A percentile compares a stretch with the other conserved stretches of the same genome.
Conservation (phyloP, 2,797 vertebrate genomes). For the Dermochelys coriacea region DNA sequence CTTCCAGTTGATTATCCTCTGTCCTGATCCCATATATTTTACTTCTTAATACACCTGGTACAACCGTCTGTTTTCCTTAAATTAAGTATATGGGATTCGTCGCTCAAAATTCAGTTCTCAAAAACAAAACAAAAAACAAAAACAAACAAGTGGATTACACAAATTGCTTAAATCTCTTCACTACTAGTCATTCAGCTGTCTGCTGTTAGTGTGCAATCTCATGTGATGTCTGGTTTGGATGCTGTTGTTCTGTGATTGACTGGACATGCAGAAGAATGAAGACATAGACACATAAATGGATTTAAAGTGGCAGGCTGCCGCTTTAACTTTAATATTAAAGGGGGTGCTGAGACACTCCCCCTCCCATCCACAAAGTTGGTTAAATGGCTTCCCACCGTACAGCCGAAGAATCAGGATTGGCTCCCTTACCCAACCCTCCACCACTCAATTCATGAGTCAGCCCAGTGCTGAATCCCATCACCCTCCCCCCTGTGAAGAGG, state of each 20-base stretch:
- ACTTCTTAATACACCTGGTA: not conserved
- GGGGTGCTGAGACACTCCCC: not conserved
- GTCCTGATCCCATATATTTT: not conserved
- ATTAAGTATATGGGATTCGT: not conserved
- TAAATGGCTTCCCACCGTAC: not conserved
- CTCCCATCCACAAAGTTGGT: not conserved
- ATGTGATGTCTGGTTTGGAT: not conserved
- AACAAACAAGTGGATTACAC: not conserved
- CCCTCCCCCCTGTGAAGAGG: not conserved
- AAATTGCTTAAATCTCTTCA: not conserved
- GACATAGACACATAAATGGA: not conserved
- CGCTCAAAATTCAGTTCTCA: not conserved
- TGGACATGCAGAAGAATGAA: not conserved
- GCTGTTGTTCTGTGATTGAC: not conserved
- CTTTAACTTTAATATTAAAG: not conserved
- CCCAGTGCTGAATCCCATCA: not conserved
- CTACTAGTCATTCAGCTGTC: not conserved
- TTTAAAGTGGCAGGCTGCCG: not conserved
- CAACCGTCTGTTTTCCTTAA: not conserved
- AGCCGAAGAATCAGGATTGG: not conserved
- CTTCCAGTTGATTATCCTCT: not conserved
- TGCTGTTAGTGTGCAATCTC: not conserved
- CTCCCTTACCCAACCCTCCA: not conserved
- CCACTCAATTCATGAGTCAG: not conserved
- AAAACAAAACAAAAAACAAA: not conserved